These are phyloP conservation scores for Junonia oenone DNA, from an alignment of 2,888 invertebrate genomes.

Conservation along the genomic window DNA sequence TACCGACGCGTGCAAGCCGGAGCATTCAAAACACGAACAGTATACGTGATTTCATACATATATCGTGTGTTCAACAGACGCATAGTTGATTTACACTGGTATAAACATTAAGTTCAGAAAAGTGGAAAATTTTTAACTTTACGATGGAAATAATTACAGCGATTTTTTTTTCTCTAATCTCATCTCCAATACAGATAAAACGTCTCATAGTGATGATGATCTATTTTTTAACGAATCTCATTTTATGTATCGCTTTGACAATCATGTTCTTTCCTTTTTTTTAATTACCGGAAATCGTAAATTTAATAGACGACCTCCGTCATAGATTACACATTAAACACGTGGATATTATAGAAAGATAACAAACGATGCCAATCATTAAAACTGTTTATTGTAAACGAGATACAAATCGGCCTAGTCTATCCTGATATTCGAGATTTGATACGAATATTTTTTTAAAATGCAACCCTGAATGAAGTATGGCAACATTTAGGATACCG, in stretches of 20 bases:
- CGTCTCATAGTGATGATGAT: not conserved
- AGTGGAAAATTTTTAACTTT: slow-evolving; percentile 2
- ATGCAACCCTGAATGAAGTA: not conserved
- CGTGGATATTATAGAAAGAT: slow-evolving; percentile 1
- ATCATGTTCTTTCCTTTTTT: not conserved
- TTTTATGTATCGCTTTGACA: not conserved
- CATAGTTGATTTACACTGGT: slow-evolving; percentile 20
- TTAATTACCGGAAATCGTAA: not conserved
- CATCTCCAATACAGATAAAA: slow-evolving; percentile 5
- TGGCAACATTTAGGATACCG: slow-evolving; percentile 1
- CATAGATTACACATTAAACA: slow-evolving; percentile 14
- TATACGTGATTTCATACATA: too few relatives aligned
- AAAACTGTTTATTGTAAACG: slow-evolving; percentile 3
- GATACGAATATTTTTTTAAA: not conserved
- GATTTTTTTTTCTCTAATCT: slow-evolving; percentile 2
- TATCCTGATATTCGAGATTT: slow-evolving; percentile 1
- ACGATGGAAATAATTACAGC: slow-evolving; percentile 11
- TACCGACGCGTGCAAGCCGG: slow-evolving; percentile 25
- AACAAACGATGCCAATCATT: slow-evolving; percentile 1
- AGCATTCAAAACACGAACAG: slow-evolving; percentile 22
- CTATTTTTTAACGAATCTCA: not conserved
- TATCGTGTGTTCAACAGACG: not conserved
- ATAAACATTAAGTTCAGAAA: slow-evolving; percentile 18
- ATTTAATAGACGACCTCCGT: not conserved
- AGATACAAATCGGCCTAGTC: slow-evolving; percentile 19